Base-by-base conservation (phyloP, 2,113 vertebrate species). In the Phalacrocorax aristotelis region DNA sequence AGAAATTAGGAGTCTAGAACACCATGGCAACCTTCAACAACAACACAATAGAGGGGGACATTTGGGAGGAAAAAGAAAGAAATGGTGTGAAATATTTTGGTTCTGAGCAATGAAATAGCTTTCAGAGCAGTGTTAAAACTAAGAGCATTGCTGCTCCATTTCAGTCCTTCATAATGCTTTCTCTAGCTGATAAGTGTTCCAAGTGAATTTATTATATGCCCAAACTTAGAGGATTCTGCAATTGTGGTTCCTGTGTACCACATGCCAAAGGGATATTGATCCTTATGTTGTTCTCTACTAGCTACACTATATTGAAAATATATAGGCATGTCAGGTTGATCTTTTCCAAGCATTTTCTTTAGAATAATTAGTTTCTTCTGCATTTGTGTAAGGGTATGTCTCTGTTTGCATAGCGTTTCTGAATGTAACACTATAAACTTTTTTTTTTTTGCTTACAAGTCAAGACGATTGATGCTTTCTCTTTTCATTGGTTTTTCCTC, bases 231-330 rank as follows among this genome's bases (percentile, higher is more conserved):
- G 25, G 40, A 21, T 80, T 72, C 46, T 79, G 54, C 58, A 76
- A 0, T 51, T 74, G 26, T 0, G 0, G 26, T 77, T 88, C 46
- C 58, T 0, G 2, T 66, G 68, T n/a, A 26, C 54, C 1, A 3
- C 13, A 2, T 49, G 54, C 34, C n/a, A 38, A 83, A 74, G 62
- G 38, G 51, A 34, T 42, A 89, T 94, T 0, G 1, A 91, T 96
- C 71, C 22, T 78, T 6, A 7, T 17, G 19, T 57, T 92, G 61
- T 30, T 92, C 42, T 78, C 48, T 48, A 57, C 69, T 87, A 94
- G 84, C 57, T 60, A 38, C 32, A 38, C 1, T 3, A 29, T 60
- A 51, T 8, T 79, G 65, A 91, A 87, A 89, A 91, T 48, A 60
- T 25, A 82, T 27, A 57, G 57, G 11, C 30, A 52, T 2, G 42